Percentiles rank a stretch among this genome's conserved stretches.
These are phyloP conservation scores for Hypomecis atomaria DNA, from an alignment of 2,888 invertebrate genomes.

Conservation along the genomic window DNA sequence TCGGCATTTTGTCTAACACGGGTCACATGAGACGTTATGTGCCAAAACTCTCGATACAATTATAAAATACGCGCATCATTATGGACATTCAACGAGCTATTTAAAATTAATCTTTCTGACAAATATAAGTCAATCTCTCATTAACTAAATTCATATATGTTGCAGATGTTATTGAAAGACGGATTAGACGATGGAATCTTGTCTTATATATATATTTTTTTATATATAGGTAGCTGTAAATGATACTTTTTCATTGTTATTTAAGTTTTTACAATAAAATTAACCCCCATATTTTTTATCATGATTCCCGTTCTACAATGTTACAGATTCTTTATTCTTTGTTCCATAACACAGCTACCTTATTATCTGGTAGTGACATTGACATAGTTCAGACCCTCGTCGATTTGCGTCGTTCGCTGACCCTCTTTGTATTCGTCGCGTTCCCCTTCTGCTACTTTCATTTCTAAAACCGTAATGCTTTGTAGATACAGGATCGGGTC, in stretches of 20 bases:
- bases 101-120: too few species aligned
- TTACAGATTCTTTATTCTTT: too few species aligned
- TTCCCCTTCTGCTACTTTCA: constrained; percentile 15
- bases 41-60: constrained; percentile 1
- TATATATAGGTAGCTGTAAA: too few species aligned
- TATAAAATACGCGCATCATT: background rate
- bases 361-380: constrained; percentile 13
- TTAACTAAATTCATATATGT: too few species aligned
- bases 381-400: constrained; percentile 2
- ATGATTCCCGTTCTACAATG: too few species aligned
- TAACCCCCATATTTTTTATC: too few species aligned
- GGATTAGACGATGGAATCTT: too few species aligned
- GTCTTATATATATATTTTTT: too few species aligned
- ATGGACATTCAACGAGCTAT: background rate
- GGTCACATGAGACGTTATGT: background rate
- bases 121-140: too few species aligned
- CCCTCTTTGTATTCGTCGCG: constrained; percentile 15
- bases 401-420: constrained; percentile 8
- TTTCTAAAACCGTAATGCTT: constrained; percentile 6
- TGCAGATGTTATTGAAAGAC: too few species aligned
- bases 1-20: constrained; percentile 3
- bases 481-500: background rate
- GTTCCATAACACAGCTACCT: background rate
- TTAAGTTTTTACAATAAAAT: too few species aligned
- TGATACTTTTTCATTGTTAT: too few species aligned